Base-by-base conservation (phyloP, 2,113 vertebrate species). In the Bos taurus region DNA sequence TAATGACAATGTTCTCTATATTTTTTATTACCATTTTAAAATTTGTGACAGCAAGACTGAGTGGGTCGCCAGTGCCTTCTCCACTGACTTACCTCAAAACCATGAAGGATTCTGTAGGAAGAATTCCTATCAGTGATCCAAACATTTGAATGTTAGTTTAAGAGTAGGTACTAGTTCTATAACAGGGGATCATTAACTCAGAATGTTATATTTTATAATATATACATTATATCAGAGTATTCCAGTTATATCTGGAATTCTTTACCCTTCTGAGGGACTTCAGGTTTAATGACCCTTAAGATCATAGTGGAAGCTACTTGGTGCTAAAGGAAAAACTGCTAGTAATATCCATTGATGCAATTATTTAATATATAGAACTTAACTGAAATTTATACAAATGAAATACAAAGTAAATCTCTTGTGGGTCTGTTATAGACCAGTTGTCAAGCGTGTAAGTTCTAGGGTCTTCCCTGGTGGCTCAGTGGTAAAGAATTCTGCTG, bases 1-100 rank as follows among this genome's bases (percentile, higher is more conserved):
- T 80, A 60, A 85, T 93, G 40, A 74, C 11, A 95, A 30, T 33
- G 12, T 87, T 90, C 84, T 71, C 82, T 87, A 3, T 67, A 60
- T 85, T 96, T 97, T 77, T 6, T 83, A 80, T 74, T 71, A 81
- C 9, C 46, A 56, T 60, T 84, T 90, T 90, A n/a, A 84, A 95
- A 90, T 57, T 36, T 83, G 28, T 80, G 88, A 81, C 14, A 93
- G 46, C 17, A 78, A 94, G 30, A 96, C 74, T 93, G 85, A 48
- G 48, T 48, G 48, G 48, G 48, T 48, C 48, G 11, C 48, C 48
- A 48, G 48, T 48, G 48, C 48, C 48, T 48, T 48, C 48, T 48
- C 48, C 48, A 48, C 36, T 78, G n/a, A 26, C 3, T 14, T 36
- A 36, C n/a, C 52, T 85, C 80, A 94, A 92, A 21, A 15, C 16